These are phyloP conservation scores for Eptatretus burgeri DNA, from an alignment of 2,113 vertebrate species.

Conservation along the genomic window DNA sequence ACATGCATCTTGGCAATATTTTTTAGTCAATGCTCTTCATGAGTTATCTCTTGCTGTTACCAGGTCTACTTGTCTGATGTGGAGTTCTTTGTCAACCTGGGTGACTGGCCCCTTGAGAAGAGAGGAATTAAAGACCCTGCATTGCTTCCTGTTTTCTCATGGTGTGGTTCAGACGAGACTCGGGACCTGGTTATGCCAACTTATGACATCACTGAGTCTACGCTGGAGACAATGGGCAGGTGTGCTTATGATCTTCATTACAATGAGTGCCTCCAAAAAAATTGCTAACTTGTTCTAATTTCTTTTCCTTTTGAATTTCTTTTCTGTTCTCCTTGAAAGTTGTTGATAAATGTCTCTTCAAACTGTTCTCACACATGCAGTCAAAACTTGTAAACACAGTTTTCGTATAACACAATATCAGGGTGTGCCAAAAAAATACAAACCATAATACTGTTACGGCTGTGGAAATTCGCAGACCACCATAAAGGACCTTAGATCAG, in stretches of 20 bases:
- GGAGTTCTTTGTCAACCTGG: conserved; percentile 89
- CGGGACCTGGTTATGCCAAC: conserved; percentile 90
- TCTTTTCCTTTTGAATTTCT: not conserved
- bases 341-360: conserved; percentile 3
- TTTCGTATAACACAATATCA: too few relatives aligned
- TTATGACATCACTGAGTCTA: conserved; percentile 79
- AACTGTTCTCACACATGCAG: not conserved
- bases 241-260: conserved; percentile 15
- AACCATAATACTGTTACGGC: too few relatives aligned
- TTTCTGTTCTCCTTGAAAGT: conserved; percentile 5
- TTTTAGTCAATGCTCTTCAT: not conserved
- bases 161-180: conserved; percentile 75
- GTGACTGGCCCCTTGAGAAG: conserved; percentile 94
- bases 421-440: too few relatives aligned
- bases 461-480: too few relatives aligned
- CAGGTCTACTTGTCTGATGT: conserved; percentile 64
- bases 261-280: too few relatives aligned
- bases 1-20: too few relatives aligned
- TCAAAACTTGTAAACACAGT: too few relatives aligned
- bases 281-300: too few relatives aligned
- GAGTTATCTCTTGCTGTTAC: conserved; percentile 11
- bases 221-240: conserved; percentile 91
- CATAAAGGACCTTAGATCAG: too few relatives aligned
- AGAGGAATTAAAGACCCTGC: conserved; percentile 25
- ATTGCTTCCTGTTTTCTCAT: conserved; percentile 70